phyloP scores from a whole-genome alignment of 1,140 invertebrate species.

The Telenomus remus region DNA sequence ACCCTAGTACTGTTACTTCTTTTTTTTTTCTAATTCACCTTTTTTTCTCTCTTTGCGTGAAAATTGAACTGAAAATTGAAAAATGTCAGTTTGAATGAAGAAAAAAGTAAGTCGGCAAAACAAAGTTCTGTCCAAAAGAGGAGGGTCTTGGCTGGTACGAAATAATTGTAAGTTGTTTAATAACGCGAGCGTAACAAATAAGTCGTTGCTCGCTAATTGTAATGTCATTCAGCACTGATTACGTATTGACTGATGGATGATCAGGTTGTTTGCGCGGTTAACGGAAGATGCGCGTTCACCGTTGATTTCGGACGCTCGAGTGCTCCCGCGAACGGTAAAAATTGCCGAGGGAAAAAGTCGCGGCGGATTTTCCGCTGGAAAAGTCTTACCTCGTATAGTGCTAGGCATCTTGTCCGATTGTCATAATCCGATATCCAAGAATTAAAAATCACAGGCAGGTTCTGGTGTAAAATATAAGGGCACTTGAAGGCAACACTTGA shows the following conservation, averaged over 20 bases:
- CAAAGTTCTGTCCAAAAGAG: too few species aligned
- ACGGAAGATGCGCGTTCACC: constrained; percentile 62
- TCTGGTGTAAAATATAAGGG: too few species aligned
- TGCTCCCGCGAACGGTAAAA: constrained; percentile 62
- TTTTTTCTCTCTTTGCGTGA: background rate
- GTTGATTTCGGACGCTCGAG: constrained; percentile 63
- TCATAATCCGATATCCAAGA: constrained; percentile 71
- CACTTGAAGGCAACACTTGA: too few species aligned
- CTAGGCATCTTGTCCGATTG: constrained; percentile 75
- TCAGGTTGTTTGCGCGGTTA: constrained; percentile 50
- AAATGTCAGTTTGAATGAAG: too few species aligned
- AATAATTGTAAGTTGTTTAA: constrained; percentile 11
- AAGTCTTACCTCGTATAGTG: constrained; percentile 75
- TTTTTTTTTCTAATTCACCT: constrained; percentile 59
- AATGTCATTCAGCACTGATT: constrained; percentile 28
- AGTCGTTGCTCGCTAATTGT: constrained; percentile 26
- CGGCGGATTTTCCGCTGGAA: background rate
- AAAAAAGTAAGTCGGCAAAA: too few species aligned
- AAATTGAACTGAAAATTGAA: too few species aligned
- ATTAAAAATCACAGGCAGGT: constrained; percentile 11
- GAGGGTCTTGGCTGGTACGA: too few species aligned
- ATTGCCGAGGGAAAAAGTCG: background rate
- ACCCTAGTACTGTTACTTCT: constrained; percentile 65
- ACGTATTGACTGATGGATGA: constrained; percentile 29
- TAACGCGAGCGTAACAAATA: constrained; percentile 35